A percentile compares a stretch with the other conserved stretches of the same genome.
Conservation (phyloP, 2,888 invertebrate genomes). For the Amitus sp. region DNA sequence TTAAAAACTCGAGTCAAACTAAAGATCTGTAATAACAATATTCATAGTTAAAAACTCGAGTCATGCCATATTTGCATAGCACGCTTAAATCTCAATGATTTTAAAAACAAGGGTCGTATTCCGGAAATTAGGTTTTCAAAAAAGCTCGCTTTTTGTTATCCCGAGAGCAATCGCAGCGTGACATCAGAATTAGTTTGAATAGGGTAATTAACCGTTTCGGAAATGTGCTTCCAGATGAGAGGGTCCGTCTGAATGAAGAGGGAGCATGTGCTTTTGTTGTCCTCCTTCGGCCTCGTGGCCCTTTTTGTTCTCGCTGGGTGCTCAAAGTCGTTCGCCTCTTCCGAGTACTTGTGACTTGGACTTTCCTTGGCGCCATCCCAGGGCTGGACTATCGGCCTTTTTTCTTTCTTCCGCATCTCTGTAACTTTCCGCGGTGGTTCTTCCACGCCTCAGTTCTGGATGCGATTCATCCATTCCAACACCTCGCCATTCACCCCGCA, state of each 20-base stretch:
- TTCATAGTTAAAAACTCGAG: too few relatives aligned
- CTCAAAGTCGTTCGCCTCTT: conserved; percentile 77
- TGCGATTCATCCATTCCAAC: conserved; percentile 91
- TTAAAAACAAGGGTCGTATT: too few relatives aligned
- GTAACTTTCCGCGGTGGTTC: conserved; percentile 41
- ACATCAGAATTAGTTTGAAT: neutral
- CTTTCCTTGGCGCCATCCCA: conserved; percentile 63
- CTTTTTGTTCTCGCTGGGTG: conserved; percentile 67
- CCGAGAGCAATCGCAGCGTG: too few relatives aligned
- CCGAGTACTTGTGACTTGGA: conserved; percentile 79
- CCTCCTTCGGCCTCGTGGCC: conserved; percentile 72
- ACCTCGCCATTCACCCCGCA: conserved; percentile 91
- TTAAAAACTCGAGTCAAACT: too few relatives aligned
- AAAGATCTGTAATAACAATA: too few relatives aligned
- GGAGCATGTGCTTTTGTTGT: conserved; percentile 90
- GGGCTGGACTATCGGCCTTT: conserved; percentile 44
- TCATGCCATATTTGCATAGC: too few relatives aligned
- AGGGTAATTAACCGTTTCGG: conserved; percentile 76
- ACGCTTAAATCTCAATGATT: too few relatives aligned
- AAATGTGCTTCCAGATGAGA: conserved; percentile 94
- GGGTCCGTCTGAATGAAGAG: conserved; percentile 99
- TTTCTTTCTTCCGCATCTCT: conserved; percentile 44
- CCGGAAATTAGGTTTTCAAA: too few relatives aligned
- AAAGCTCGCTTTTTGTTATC: too few relatives aligned
- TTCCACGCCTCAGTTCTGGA: conserved; percentile 77